These are phyloP conservation scores for Apantesis nais DNA, from an alignment of 2,888 invertebrate species.

Conservation along the genomic window DNA sequence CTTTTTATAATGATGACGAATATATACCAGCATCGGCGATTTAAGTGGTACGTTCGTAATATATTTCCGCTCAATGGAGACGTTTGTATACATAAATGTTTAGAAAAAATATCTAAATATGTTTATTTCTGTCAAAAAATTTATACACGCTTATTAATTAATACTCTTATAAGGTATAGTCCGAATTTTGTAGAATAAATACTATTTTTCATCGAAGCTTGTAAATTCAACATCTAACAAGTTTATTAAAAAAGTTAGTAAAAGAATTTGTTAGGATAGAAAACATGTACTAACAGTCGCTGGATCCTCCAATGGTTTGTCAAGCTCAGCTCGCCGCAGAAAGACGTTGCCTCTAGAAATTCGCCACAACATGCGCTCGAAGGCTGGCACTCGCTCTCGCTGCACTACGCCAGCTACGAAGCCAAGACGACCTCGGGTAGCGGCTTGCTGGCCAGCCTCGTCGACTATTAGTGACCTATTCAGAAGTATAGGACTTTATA, in stretches of 20 bases:
- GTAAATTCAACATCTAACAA: neutral
- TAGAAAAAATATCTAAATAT: neutral
- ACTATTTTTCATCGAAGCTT: too few relatives aligned
- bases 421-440: conserved; percentile 85
- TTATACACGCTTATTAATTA: too few relatives aligned
- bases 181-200: too few relatives aligned
- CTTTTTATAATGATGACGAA: too few relatives aligned
- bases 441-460: conserved; percentile 72
- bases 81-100: too few relatives aligned
- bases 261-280: neutral
- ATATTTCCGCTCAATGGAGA: too few relatives aligned
- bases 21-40: too few relatives aligned
- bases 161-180: too few relatives aligned
- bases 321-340: conserved; percentile 93
- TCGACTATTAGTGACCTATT: conserved; percentile 78
- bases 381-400: conserved; percentile 94
- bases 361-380: conserved; percentile 97
- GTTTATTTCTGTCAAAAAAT: too few relatives aligned
- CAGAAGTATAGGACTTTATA: neutral
- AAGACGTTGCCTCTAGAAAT: conserved; percentile 97
- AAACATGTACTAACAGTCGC: conserved; percentile 87
- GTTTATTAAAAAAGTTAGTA: neutral
- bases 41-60: too few relatives aligned
- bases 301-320: conserved; percentile 93
- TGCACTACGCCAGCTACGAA: conserved; percentile 98